Percentiles rank a stretch among this genome's conserved stretches.
Conservation (phyloP, 2,113 vertebrate species). For the Pituophis catenifer region DNA sequence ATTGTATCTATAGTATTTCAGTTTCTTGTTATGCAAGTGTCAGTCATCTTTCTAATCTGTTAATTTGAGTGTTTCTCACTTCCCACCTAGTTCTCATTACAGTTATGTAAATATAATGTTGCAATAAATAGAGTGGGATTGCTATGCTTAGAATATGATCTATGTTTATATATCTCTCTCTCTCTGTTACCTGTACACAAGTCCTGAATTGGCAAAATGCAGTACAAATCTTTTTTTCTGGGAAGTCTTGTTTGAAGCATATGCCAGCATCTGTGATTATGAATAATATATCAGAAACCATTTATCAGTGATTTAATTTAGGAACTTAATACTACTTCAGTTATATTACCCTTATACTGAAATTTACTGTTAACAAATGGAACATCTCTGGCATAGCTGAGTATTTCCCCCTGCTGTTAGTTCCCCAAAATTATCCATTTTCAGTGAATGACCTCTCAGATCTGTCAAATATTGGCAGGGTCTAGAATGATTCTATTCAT, state of each 20-base stretch:
- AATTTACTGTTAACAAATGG: background rate
- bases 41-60: background rate
- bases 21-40: background rate
- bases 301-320: background rate
- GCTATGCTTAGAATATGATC: background rate
- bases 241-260: background rate
- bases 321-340: background rate
- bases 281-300: background rate
- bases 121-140: background rate
- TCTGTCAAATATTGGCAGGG: background rate
- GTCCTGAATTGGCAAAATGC: background rate
- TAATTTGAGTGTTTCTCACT: background rate
- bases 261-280: background rate
- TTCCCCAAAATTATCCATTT: background rate
- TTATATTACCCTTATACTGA: background rate
- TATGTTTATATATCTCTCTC: background rate
- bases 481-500: background rate
- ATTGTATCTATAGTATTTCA: background rate
- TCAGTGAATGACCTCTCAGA: background rate
- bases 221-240: background rate
- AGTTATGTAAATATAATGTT: background rate
- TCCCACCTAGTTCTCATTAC: conserved; percentile 4
- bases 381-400: background rate
- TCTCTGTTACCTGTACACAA: background rate
- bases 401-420: background rate